Evolutionary conservation across 2,797 vertebrate genomes (phyloP).

Genomic region (Anomalospiza imberbis): DNA sequence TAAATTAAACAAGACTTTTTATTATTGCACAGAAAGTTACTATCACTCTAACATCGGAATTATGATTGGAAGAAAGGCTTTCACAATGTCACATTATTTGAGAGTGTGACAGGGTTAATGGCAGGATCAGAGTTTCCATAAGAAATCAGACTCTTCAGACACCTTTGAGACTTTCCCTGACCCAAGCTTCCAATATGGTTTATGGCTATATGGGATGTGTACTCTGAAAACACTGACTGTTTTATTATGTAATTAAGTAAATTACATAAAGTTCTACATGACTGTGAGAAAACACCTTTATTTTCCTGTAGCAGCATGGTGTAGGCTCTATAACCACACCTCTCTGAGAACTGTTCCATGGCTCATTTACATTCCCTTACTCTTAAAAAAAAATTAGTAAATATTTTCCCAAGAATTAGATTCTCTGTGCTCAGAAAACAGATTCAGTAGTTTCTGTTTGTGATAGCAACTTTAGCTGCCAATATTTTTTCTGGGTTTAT

Average conservation of each 20-base stretch:
- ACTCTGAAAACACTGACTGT: background rate
- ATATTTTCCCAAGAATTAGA: background rate
- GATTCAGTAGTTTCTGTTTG: background rate
- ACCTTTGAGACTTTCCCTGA: background rate
- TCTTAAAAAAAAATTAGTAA: background rate
- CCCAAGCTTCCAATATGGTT: background rate
- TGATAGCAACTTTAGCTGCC: background rate
- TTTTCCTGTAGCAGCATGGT: background rate
- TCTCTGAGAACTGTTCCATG: background rate
- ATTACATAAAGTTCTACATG: background rate
- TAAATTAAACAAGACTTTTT: background rate
- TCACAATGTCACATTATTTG: background rate
- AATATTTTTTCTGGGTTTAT: background rate
- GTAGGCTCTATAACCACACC: background rate
- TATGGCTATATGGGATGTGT: background rate
- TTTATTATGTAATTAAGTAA: background rate
- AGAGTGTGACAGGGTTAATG: background rate
- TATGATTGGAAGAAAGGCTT: background rate
- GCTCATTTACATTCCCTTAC: background rate
- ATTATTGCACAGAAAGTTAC: background rate
- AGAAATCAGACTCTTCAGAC: background rate
- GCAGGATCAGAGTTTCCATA: background rate
- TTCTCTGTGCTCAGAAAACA: background rate
- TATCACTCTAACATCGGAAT: background rate
- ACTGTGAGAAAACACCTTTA: background rate